Conservation (phyloP, 2,888 invertebrate genomes). For the Lasioglossum oenotherae region DNA sequence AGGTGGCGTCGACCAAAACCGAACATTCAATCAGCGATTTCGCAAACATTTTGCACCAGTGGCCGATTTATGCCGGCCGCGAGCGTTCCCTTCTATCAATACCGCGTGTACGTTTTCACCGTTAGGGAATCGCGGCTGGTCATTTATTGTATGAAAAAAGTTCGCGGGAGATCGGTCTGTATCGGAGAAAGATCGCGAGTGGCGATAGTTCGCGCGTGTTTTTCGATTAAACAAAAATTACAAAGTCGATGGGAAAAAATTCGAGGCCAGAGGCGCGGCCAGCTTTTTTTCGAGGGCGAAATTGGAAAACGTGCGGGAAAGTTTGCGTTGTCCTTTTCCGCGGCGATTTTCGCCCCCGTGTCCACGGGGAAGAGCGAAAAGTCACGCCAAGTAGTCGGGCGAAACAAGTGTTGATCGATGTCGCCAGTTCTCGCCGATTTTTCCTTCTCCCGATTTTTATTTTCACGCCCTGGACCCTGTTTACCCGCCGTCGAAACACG, state of each 20-base stretch:
- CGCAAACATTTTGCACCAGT: not conserved
- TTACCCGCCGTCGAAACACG: constrained; percentile 47
- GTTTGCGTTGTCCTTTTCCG: constrained; percentile 43
- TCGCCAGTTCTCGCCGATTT: constrained; percentile 45
- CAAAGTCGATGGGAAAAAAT: not conserved
- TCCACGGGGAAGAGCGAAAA: constrained; percentile 32
- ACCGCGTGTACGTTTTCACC: not conserved
- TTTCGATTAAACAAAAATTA: constrained; percentile 20
- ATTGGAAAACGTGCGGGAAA: constrained; percentile 26
- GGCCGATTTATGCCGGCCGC: not conserved
- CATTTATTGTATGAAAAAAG: not conserved
- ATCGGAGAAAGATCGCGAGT: no score
- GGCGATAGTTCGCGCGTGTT: not conserved
- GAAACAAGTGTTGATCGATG: constrained; percentile 61
- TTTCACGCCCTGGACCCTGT: constrained; percentile 11
- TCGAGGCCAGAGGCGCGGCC: not conserved
- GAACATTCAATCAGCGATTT: not conserved
- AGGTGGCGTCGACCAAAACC: not conserved
- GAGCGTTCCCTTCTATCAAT: not conserved
- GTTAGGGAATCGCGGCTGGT: not conserved
- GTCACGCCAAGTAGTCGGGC: constrained; percentile 32
- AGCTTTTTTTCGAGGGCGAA: constrained; percentile 17
- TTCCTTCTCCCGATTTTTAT: not conserved
- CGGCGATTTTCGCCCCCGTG: constrained; percentile 6
- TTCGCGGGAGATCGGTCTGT: not conserved